phyloP scores from a whole-genome alignment of 2,797 vertebrate species.

The Kryptolebias ocellatus region DNA sequence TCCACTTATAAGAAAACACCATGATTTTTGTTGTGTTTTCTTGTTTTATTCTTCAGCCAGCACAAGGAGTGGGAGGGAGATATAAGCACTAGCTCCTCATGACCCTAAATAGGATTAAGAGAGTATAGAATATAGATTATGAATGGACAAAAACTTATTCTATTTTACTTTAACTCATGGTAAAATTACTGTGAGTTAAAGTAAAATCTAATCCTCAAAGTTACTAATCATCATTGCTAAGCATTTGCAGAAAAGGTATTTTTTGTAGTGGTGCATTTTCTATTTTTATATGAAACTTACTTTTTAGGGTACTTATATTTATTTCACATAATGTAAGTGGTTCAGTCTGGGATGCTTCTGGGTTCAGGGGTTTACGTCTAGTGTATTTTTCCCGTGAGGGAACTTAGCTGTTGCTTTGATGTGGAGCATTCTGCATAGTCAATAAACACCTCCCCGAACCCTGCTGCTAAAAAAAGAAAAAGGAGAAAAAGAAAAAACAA shows the following conservation, averaged over 20 bases:
- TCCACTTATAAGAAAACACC: too few species aligned
- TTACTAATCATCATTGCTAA: constrained; percentile 22
- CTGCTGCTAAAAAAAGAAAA: constrained; percentile 8
- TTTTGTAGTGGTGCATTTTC: constrained; percentile 1
- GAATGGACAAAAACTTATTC: too few species aligned
- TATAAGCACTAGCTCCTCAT: too few species aligned
- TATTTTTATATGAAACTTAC: constrained; percentile 37
- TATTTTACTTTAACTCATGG: too few species aligned
- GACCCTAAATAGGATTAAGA: too few species aligned
- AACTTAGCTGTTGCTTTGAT: constrained; percentile 64
- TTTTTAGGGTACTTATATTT: constrained; percentile 46
- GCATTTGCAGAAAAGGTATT: neutral
- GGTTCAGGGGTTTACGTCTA: constrained; percentile 66
- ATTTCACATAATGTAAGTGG: constrained; percentile 41
- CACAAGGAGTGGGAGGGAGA: too few species aligned
- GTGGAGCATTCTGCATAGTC: constrained; percentile 52
- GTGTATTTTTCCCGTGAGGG: constrained; percentile 52
- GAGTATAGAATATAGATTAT: too few species aligned
- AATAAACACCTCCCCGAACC: constrained; percentile 46
- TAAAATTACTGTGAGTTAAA: too few species aligned
- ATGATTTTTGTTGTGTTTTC: too few species aligned
- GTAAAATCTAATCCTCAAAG: constrained; percentile 3
- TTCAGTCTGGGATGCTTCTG: constrained; percentile 58
- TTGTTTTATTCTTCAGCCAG: too few species aligned
- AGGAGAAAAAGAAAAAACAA: neutral